Evolutionary conservation across 2,888 invertebrate genomes (phyloP).

Genomic region (Xestia sexstrigata): DNA sequence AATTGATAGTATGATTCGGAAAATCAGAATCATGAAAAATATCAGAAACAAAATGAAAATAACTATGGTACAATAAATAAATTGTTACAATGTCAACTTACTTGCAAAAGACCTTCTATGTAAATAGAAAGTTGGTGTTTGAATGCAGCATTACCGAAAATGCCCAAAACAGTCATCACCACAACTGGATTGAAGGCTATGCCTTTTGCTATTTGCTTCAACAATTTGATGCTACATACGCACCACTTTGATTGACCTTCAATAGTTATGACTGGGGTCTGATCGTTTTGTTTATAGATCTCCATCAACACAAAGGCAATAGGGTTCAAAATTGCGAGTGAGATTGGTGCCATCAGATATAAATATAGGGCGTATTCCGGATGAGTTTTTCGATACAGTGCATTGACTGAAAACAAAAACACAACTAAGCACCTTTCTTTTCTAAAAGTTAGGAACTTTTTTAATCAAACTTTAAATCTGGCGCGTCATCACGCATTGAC

Average conservation of each 20-base stretch:
- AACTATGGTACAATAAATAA: neutral
- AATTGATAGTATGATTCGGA: neutral
- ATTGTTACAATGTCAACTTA: slow-evolving; percentile 77
- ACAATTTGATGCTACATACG: slow-evolving; percentile 79
- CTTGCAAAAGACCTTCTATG: slow-evolving; percentile 94
- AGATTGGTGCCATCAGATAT: slow-evolving; percentile 98
- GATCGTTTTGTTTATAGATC: slow-evolving; percentile 91
- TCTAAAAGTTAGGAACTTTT: neutral
- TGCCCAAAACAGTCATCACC: slow-evolving; percentile 97
- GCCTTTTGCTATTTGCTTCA: slow-evolving; percentile 91
- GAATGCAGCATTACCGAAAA: slow-evolving; percentile 95
- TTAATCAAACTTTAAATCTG: neutral
- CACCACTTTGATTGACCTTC: slow-evolving; percentile 70
- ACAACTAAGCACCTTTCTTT: neutral
- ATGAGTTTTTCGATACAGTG: slow-evolving; percentile 96
- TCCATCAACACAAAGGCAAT: slow-evolving; percentile 97
- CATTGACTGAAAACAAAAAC: slow-evolving; percentile 92
- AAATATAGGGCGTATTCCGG: slow-evolving; percentile 97
- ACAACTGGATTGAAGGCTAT: slow-evolving; percentile 97
- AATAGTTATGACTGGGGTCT: slow-evolving; percentile 68
- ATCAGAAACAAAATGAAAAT: neutral
- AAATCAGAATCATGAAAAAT: neutral
- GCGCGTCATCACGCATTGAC: neutral
- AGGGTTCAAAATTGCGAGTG: slow-evolving; percentile 97
- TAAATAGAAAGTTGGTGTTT: slow-evolving; percentile 94